Evolutionary conservation across 2,888 invertebrate genomes (phyloP), one percentile per base, ranked within the genome.

Genomic region (Ischnus inquisitorius): DNA sequence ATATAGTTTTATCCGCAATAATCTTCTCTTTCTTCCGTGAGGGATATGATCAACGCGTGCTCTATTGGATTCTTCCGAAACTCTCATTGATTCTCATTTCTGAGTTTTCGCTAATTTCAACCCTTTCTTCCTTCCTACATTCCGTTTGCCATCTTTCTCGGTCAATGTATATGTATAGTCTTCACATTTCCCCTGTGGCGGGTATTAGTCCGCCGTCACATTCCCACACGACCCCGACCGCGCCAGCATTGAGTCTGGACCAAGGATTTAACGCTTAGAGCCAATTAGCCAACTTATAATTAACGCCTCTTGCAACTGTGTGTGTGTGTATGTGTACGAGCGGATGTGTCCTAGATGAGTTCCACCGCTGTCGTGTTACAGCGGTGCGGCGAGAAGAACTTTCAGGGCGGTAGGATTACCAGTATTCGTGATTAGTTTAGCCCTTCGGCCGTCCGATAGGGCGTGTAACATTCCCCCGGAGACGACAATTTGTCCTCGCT

Each of bases 231-330:
- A 54, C 34, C 25, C 67, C 72, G 67, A 71, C 28, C 77, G 79
- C 51, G 72, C 46, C 80, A 69, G 68, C 68, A 72, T 34, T 76
- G 72, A 67, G 64, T 54, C 69, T 22, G 72, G 79, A 74, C 77
- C 79, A 34, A 74, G 82, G 85, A 80, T 82, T 86, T 85, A 81
- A 72, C 76, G 81, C 82, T 85, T 84, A 82, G 81, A 81, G 80
- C 90, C 90, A 91, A 91, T 91, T 90, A 91, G 90, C 88, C 83
- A 90, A 91, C 90, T 91, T 91, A 90, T 91, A 91, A 91, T 91
- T 91, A 90, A 88, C 87, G 88, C 86, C 51, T 78, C 51, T 65
- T 48, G 67, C 74, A 79, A 57, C 62, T 8, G 34, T 67, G 51
- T 64, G 67, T 74, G 57, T 77, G 54, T 22, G 16, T 39, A 14